phyloP scores from a whole-genome alignment of 2,113 vertebrate species.

The Menidia beryllina region DNA sequence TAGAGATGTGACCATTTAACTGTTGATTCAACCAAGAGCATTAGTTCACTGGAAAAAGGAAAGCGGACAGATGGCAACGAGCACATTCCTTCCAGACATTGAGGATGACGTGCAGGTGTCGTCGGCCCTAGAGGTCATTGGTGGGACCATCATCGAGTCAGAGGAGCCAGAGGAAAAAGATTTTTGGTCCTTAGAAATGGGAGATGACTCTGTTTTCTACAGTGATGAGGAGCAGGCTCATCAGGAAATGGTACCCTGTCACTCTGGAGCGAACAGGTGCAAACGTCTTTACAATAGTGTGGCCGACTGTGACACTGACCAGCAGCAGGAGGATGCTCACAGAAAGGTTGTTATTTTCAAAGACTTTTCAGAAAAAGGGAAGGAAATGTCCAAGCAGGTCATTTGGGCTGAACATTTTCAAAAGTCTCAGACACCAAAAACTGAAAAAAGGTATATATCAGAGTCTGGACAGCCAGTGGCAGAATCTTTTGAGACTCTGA shows the following conservation, averaged over 20 bases:
- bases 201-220: slow-evolving; percentile 80
- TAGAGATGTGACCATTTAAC: slow-evolving; percentile 3
- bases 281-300: slow-evolving; percentile 29
- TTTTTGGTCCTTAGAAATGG: slow-evolving; percentile 57
- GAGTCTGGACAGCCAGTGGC: slow-evolving; percentile 12
- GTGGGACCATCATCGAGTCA: slow-evolving; percentile 33
- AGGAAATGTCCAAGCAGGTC: background rate
- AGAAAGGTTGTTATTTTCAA: background rate
- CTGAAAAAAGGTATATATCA: background rate
- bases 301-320: slow-evolving; percentile 9
- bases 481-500: background rate
- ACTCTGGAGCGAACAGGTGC: background rate
- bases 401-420: background rate
- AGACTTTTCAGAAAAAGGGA: slow-evolving; percentile 3
- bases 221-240: slow-evolving; percentile 67
- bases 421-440: slow-evolving; percentile 5
- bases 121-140: slow-evolving; percentile 60
- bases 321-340: background rate
- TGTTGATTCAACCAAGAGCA: background rate
- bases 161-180: slow-evolving; percentile 41
- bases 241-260: background rate
- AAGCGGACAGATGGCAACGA: slow-evolving; percentile 28
- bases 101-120: slow-evolving; percentile 66
- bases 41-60: background rate
- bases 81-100: slow-evolving; percentile 31